Conservation (phyloP, 2,797 vertebrate genomes). For the Cetoscarus ocellatus region DNA sequence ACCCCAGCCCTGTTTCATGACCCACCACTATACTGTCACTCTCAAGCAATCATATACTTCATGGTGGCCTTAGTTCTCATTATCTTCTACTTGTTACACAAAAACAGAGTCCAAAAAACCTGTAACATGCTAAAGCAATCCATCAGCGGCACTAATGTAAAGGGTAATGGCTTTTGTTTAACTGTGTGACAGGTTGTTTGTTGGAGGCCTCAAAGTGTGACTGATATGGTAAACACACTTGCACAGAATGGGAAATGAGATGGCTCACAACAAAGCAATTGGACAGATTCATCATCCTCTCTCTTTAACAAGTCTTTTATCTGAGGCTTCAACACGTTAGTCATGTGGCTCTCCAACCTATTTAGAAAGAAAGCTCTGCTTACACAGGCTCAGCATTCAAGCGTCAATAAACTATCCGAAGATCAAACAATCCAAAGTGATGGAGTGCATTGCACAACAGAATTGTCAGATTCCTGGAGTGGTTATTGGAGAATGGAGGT, state of each 20-base stretch:
- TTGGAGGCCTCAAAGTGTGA: constrained; percentile 41
- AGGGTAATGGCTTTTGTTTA: constrained; percentile 49
- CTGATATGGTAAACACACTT: constrained; percentile 42
- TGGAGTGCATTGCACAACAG: constrained; percentile 22
- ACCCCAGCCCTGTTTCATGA: too few relatives aligned
- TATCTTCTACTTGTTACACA: too few relatives aligned
- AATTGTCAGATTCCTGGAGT: constrained; percentile 22
- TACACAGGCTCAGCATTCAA: background rate
- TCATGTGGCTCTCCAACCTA: background rate
- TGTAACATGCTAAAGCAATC: constrained; percentile 43
- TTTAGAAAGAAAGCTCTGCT: background rate
- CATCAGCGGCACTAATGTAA: constrained; percentile 35
- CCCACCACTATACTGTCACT: too few relatives aligned
- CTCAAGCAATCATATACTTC: too few relatives aligned
- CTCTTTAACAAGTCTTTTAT: constrained; percentile 12
- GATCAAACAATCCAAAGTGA: constrained; percentile 35
- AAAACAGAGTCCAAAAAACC: too few relatives aligned
- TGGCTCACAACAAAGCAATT: constrained; percentile 26
- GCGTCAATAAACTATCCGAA: constrained; percentile 25
- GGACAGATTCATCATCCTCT: constrained; percentile 25
- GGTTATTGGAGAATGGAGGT: constrained; percentile 35
- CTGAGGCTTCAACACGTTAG: background rate
- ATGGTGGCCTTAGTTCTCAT: too few relatives aligned
- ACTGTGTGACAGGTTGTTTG: constrained; percentile 50
- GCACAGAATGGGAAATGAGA: constrained; percentile 43